Evolutionary conservation across 2,888 invertebrate genomes (phyloP).

Genomic region (Hipparchia semele): DNA sequence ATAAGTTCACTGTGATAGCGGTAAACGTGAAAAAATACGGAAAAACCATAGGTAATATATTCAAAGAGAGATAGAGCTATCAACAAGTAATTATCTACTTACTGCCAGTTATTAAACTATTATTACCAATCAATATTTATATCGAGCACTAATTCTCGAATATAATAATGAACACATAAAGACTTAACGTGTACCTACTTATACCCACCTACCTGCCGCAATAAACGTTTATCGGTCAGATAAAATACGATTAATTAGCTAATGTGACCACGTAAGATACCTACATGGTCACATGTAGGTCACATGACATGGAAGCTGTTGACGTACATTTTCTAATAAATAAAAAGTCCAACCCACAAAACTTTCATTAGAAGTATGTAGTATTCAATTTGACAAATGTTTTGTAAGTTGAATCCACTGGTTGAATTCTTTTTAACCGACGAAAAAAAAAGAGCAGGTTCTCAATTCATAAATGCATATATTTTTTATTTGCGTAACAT

Average conservation of each 20-base stretch:
- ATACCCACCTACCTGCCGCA: background rate
- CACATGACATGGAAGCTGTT: no score
- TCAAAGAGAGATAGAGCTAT: constrained; percentile 10
- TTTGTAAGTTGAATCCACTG: no score
- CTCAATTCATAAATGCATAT: no score
- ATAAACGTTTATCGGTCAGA: constrained; percentile 16
- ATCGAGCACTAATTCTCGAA: constrained; percentile 8
- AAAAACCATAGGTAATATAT: background rate
- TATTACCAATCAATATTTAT: constrained; percentile 22
- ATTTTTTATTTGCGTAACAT: no score
- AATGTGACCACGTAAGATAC: background rate
- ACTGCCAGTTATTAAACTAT: constrained; percentile 2
- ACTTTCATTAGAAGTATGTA: no score
- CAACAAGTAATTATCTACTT: background rate
- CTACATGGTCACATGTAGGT: background rate
- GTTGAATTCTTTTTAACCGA: no score
- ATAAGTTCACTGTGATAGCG: background rate
- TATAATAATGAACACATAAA: background rate
- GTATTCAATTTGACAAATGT: no score
- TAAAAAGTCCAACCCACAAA: no score
- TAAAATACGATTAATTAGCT: constrained; percentile 14
- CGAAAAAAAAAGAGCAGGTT: no score
- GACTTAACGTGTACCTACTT: background rate
- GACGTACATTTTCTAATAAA: no score
- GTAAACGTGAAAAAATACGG: background rate